phyloP scores from a whole-genome alignment of 1,140 invertebrate genomes.

The Bacillus rossius region DNA sequence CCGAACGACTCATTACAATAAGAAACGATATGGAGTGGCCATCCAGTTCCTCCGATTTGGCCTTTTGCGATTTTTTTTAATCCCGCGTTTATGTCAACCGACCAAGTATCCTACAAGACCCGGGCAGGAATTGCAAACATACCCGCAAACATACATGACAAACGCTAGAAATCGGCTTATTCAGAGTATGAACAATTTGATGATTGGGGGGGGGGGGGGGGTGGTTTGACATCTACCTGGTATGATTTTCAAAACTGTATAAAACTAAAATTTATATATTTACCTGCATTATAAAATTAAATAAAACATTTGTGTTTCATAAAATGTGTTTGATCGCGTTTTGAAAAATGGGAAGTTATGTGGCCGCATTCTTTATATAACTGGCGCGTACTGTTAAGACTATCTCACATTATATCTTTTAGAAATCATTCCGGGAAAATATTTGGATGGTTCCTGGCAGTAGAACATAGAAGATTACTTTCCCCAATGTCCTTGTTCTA shows the following conservation, averaged over 20 bases:
- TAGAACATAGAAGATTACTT: too few species aligned
- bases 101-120: conserved; percentile 7
- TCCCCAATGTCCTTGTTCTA: too few species aligned
- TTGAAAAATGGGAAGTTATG: too few species aligned
- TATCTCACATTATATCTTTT: too few species aligned
- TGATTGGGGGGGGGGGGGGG: too few species aligned
- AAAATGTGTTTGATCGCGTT: background rate
- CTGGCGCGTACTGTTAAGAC: too few species aligned
- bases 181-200: conserved; percentile 10
- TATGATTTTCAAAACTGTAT: conserved; percentile 8
- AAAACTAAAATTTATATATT: conserved; percentile 6
- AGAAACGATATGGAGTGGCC: conserved; percentile 21
- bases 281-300: conserved; percentile 5
- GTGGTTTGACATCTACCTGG: conserved; percentile 8
- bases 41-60: background rate
- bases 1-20: conserved; percentile 18
- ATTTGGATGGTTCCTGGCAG: too few species aligned
- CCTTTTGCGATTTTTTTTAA: conserved; percentile 5
- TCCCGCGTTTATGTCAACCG: conserved; percentile 11
- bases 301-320: conserved; percentile 6
- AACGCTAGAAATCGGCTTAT: conserved; percentile 13
- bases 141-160: conserved; percentile 4
- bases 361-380: background rate
- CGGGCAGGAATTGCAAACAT: conserved; percentile 7
- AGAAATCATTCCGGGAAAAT: too few species aligned